phyloP scores from a whole-genome alignment of 2,113 vertebrate species.

The Periophthalmodon schlosseri region DNA sequence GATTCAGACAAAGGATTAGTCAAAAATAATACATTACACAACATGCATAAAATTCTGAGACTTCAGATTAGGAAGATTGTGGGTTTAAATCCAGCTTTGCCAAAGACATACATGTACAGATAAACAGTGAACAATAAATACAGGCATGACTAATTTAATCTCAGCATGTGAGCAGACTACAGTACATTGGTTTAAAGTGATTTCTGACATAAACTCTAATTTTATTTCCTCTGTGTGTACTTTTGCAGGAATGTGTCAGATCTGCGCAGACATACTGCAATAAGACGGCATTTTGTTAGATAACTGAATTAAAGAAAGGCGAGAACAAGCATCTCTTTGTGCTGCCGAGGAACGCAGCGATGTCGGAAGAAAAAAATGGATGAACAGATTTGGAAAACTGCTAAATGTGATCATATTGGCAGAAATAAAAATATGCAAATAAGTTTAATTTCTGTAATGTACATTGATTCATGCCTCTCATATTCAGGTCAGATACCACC shows the following conservation, averaged over 20 bases:
- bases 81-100: no score
- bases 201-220: not conserved
- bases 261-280: slow-evolving; percentile 10
- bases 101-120: no score
- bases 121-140: no score
- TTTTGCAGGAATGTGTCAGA: slow-evolving; percentile 4
- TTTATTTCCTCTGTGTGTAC: not conserved
- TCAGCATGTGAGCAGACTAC: not conserved
- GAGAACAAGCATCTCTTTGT: slow-evolving; percentile 55
- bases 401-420: not conserved
- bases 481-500: no score
- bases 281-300: slow-evolving; percentile 30
- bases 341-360: slow-evolving; percentile 29
- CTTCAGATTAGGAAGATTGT: no score
- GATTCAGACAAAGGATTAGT: no score
- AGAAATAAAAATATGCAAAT: not conserved
- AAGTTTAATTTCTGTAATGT: slow-evolving; percentile 9
- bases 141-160: not conserved
- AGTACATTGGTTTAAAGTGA: not conserved
- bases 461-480: not conserved
- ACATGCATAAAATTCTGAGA: no score
- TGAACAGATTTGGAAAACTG: not conserved
- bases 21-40: no score
- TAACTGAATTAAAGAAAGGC: slow-evolving; percentile 25
- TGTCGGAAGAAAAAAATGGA: slow-evolving; percentile 6